Conservation (phyloP, 2,888 invertebrate genomes). For the Nymphalis polychloros region DNA sequence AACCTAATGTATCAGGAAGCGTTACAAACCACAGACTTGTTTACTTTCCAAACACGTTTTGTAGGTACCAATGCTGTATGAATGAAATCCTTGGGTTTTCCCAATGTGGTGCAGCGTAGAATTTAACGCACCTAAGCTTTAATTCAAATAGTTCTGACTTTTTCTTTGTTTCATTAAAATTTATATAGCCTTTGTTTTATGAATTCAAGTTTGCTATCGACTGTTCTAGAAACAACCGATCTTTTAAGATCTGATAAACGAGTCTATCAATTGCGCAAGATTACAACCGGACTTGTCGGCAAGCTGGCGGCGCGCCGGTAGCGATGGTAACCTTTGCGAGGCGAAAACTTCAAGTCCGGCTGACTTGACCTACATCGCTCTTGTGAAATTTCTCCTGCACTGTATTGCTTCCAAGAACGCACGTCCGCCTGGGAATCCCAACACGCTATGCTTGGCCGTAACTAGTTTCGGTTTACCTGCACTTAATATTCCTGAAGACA, state of each 20-base stretch:
- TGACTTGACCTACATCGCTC: slow-evolving; percentile 77
- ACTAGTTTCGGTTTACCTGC: slow-evolving; percentile 28
- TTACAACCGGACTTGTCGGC: slow-evolving; percentile 66
- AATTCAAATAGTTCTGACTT: neutral
- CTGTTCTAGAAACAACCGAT: slow-evolving; percentile 63
- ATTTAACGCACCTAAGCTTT: slow-evolving; percentile 24
- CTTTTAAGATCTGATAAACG: slow-evolving; percentile 72
- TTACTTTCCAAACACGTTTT: slow-evolving; percentile 57
- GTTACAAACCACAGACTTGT: slow-evolving; percentile 55
- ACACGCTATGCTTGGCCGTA: slow-evolving; percentile 42
- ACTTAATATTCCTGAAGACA: neutral
- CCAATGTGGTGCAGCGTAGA: slow-evolving; percentile 43
- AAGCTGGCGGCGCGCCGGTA: slow-evolving; percentile 53
- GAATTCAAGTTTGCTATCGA: slow-evolving; percentile 20
- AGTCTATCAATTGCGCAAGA: slow-evolving; percentile 74
- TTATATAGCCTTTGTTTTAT: slow-evolving; percentile 11
- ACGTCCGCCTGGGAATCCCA: slow-evolving; percentile 68
- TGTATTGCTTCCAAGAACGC: slow-evolving; percentile 69
- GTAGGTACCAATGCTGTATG: slow-evolving; percentile 52
- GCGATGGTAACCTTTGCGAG: slow-evolving; percentile 74
- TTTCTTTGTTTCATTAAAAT: slow-evolving; percentile 6
- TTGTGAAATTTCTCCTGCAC: slow-evolving; percentile 79
- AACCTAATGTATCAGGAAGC: slow-evolving; percentile 25
- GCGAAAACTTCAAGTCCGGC: slow-evolving; percentile 79
- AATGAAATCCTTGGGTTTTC: slow-evolving; percentile 70